These are phyloP conservation scores for Holothuria scabra DNA, from an alignment of 53 echinoderm and acorn worm genomes.

Conservation along the genomic window DNA sequence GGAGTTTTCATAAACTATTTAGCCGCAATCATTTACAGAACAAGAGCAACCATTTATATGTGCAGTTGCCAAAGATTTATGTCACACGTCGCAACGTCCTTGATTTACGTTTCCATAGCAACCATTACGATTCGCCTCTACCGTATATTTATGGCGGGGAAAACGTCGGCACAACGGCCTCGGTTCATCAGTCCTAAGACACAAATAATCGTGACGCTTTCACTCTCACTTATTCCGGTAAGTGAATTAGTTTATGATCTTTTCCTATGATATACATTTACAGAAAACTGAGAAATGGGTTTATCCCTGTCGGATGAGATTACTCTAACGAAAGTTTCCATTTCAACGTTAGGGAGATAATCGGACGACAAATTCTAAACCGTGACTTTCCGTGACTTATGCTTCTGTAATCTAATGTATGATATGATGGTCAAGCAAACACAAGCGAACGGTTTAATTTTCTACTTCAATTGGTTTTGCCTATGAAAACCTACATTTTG, in stretches of 20 bases:
- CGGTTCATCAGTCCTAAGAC: slow-evolving; percentile 83
- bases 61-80: slow-evolving; percentile 69
- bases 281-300: no score
- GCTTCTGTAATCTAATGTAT: no score
- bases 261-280: no score
- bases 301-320: no score
- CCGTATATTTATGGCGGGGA: slow-evolving; percentile 80
- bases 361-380: no score
- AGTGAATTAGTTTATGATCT: slow-evolving; percentile 21
- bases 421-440: no score
- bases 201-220: slow-evolving; percentile 68
- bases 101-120: slow-evolving; percentile 91
- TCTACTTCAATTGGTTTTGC: no score
- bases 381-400: no score
- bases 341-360: not conserved
- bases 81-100: slow-evolving; percentile 68
- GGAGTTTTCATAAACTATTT: slow-evolving; percentile 73
- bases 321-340: not conserved
- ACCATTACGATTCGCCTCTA: slow-evolving; percentile 84
- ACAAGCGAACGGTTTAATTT: no score
- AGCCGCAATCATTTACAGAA: slow-evolving; percentile 58
- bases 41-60: slow-evolving; percentile 40
- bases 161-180: slow-evolving; percentile 78
- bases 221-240: slow-evolving; percentile 69
- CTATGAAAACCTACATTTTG: no score